These are phyloP conservation scores for Drosophila nikananu DNA, from an alignment of 1,140 invertebrate species.

Conservation along the genomic window DNA sequence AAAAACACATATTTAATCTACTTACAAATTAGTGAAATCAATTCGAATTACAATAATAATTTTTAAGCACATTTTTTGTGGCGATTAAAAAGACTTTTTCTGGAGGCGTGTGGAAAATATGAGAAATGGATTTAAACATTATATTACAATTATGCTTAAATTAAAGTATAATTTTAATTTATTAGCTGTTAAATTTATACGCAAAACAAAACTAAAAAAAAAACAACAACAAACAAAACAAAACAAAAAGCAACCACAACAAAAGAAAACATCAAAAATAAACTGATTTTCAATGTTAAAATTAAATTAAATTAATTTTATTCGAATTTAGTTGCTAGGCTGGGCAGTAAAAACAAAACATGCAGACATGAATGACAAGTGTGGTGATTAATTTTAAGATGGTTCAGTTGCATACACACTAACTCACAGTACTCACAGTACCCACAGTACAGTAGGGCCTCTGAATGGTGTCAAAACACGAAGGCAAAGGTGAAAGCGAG, in stretches of 20 bases:
- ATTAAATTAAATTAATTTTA: conserved; percentile 66
- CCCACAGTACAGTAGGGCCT: conserved; percentile 21
- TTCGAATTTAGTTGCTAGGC: conserved; percentile 71
- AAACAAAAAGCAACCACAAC: conserved; percentile 60
- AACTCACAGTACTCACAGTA: conserved; percentile 11
- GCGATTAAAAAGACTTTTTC: conserved; percentile 80
- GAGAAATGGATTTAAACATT: conserved; percentile 71
- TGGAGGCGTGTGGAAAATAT: conserved; percentile 51
- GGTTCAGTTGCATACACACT: conserved; percentile 46
- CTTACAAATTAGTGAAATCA: conserved; percentile 56
- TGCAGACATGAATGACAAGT: conserved; percentile 28
- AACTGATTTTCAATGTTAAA: conserved; percentile 83
- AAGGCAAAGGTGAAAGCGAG: conserved; percentile 44
- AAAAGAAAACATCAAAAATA: conserved; percentile 74
- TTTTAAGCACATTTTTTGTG: conserved; percentile 74
- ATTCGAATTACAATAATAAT: conserved; percentile 75
- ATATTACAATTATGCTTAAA: conserved; percentile 77
- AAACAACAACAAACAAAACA: conserved; percentile 47
- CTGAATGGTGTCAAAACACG: conserved; percentile 45
- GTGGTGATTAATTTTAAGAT: conserved; percentile 54
- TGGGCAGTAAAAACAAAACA: conserved; percentile 72
- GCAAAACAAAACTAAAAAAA: conserved; percentile 63
- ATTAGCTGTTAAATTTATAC: conserved; percentile 83
- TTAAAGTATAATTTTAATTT: conserved; percentile 81
- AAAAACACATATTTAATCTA: conserved; percentile 47